Evolutionary conservation across 2,797 vertebrate genomes (phyloP).

Genomic region (Ataeniobius toweri): DNA sequence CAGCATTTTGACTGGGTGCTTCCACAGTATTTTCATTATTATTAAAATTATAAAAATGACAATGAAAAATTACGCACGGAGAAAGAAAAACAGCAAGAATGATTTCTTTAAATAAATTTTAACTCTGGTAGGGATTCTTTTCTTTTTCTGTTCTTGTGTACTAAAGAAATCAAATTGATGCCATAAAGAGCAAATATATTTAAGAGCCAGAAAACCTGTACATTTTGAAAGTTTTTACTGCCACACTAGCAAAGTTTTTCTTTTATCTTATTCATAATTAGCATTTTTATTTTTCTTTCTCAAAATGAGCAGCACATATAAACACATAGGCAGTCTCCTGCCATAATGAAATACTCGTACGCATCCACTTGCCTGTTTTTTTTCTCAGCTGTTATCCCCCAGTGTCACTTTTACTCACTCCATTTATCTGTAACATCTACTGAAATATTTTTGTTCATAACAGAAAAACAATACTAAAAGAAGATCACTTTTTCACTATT

Average conservation of each 20-base stretch:
- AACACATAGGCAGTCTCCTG: conserved; percentile 16
- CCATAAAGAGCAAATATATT: no score
- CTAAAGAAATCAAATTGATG: no score
- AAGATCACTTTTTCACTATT: neutral
- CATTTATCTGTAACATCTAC: conserved; percentile 24
- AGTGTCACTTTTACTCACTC: conserved; percentile 26
- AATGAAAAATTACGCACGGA: no score
- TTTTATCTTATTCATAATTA: conserved; percentile 21
- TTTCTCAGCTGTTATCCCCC: conserved; percentile 14
- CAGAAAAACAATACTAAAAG: neutral
- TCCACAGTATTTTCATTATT: no score
- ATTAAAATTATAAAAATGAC: no score
- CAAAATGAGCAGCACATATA: conserved; percentile 2
- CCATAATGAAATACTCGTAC: conserved; percentile 36
- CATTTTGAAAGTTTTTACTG: no score
- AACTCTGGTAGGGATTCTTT: neutral
- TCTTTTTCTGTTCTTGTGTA: no score
- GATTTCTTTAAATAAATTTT: no score
- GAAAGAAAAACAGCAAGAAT: no score
- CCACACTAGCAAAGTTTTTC: no score
- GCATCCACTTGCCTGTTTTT: conserved; percentile 11
- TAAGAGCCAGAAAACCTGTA: no score
- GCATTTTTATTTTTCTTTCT: conserved; percentile 26
- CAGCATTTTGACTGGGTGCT: no score
- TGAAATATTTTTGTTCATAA: conserved; percentile 8